Evolutionary conservation across 2,888 invertebrate genomes (phyloP).

Genomic region (Molanna angustata): DNA sequence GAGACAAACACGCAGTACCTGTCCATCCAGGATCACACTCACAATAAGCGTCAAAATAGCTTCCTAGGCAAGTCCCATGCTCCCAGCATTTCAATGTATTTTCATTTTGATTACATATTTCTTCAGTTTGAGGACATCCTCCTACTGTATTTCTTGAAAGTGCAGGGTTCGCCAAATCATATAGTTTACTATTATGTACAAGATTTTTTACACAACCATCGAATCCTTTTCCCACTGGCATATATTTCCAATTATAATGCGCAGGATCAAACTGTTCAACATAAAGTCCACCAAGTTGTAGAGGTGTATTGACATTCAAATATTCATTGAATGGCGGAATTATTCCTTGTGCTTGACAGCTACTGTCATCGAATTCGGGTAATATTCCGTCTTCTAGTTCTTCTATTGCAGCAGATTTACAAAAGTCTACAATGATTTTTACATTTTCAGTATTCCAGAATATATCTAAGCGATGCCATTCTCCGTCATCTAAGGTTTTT

Average conservation of each 20-base stretch:
- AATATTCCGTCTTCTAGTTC: constrained; percentile 45
- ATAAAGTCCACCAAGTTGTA: constrained; percentile 56
- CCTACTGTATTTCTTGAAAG: constrained; percentile 40
- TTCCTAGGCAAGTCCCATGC: constrained; percentile 49
- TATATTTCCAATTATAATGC: constrained; percentile 40
- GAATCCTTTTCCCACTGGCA: constrained; percentile 45
- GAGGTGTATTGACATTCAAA: constrained; percentile 54
- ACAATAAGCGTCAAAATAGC: constrained; percentile 45
- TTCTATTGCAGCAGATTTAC: constrained; percentile 44
- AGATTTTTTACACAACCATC: constrained; percentile 60
- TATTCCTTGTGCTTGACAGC: constrained; percentile 47
- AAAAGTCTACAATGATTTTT: constrained; percentile 52
- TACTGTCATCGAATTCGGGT: constrained; percentile 45
- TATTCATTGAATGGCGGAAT: constrained; percentile 55
- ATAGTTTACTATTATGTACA: constrained; percentile 56
- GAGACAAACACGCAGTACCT: constrained; percentile 42
- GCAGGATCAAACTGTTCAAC: constrained; percentile 43
- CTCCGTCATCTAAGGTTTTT: constrained; percentile 51
- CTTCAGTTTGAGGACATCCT: constrained; percentile 54
- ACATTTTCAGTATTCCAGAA: constrained; percentile 53
- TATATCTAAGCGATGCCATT: constrained; percentile 60
- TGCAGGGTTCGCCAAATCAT: constrained; percentile 56
- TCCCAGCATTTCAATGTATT: constrained; percentile 41
- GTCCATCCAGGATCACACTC: constrained; percentile 58
- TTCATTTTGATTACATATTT: constrained; percentile 46